Percentiles rank a stretch among this genome's conserved stretches.
Conservation (phyloP, 2,113 vertebrate genomes). For the Siphamia tubifer region DNA sequence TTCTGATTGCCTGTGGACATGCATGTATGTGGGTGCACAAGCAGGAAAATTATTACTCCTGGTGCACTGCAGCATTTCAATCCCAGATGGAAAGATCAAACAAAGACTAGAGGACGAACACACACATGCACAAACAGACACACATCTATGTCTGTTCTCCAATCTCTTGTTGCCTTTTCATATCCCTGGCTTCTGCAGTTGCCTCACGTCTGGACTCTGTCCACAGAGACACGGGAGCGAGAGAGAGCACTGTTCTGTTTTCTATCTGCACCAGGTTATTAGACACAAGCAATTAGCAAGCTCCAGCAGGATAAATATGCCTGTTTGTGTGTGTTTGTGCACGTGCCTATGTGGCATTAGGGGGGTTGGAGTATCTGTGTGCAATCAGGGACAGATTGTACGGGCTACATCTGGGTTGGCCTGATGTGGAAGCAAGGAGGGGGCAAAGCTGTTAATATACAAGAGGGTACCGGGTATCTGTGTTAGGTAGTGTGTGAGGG, state of each 20-base stretch:
- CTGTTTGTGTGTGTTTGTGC: constrained; percentile 14
- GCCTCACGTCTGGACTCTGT: constrained; percentile 68
- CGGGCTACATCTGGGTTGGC: constrained; percentile 54
- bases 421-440: constrained; percentile 30
- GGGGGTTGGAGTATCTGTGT: constrained; percentile 19
- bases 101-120: constrained; percentile 60
- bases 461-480: background rate
- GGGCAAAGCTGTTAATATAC: constrained; percentile 26
- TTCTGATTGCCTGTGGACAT: background rate
- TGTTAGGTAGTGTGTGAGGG: background rate
- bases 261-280: constrained; percentile 66
- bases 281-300: constrained; percentile 63
- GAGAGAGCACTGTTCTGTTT: constrained; percentile 57
- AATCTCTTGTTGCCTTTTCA: constrained; percentile 58
- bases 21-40: constrained; percentile 1
- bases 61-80: constrained; percentile 55
- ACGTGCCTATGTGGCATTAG: constrained; percentile 1
- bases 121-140: background rate
- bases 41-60: constrained; percentile 60
- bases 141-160: constrained; percentile 27
- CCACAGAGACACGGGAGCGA: constrained; percentile 54
- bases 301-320: constrained; percentile 57
- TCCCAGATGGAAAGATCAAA: constrained; percentile 68
- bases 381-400: constrained; percentile 64
- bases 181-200: constrained; percentile 59